A percentile compares a stretch with the other conserved stretches of the same genome.
Evolutionary conservation across 2,888 invertebrate species (phyloP).

Genomic region (Lottia scabra): DNA sequence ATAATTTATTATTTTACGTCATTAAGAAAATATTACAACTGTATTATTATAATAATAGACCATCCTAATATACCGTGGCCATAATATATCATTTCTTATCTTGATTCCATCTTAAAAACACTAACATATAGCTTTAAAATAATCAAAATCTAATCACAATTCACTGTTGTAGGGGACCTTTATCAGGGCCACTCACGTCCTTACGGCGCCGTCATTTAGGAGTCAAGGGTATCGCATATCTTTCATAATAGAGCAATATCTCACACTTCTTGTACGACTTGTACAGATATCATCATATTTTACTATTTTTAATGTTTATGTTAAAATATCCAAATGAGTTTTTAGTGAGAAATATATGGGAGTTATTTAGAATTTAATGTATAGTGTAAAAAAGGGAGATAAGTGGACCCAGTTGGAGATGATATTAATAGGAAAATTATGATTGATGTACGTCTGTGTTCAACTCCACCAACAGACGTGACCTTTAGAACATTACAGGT

Average conservation of each 20-base stretch:
- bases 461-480: neutral
- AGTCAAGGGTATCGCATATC: neutral
- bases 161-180: neutral
- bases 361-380: neutral
- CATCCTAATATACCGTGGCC: neutral
- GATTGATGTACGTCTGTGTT: neutral
- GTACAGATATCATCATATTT: neutral
- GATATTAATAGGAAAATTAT: constrained; percentile 4
- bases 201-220: constrained; percentile 1
- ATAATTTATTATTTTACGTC: too few relatives aligned
- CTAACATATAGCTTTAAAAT: neutral
- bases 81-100: neutral
- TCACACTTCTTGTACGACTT: neutral
- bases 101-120: neutral
- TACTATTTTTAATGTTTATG: neutral
- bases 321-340: constrained; percentile 4
- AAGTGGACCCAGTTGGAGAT: neutral
- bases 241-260: neutral
- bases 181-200: neutral
- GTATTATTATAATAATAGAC: neutral
- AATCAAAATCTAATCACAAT: neutral
- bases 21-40: too few relatives aligned
- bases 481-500: neutral
- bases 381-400: neutral
- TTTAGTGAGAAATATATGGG: constrained; percentile 6